Evolutionary conservation across 1,140 invertebrate genomes (phyloP).

Genomic region (Homalodisca vitripennis): DNA sequence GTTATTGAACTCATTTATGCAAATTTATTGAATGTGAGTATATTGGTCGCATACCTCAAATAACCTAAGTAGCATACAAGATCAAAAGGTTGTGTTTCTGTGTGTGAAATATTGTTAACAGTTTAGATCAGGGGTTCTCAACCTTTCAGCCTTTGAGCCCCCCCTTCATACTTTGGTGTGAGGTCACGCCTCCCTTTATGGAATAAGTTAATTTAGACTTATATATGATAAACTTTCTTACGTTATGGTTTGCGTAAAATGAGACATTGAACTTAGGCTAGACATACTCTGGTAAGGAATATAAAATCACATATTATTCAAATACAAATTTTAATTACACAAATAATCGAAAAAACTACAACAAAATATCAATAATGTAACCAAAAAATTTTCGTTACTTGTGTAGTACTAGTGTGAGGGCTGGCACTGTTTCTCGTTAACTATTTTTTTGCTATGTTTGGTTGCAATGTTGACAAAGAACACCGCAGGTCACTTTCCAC

Average conservation of each 20-base stretch:
- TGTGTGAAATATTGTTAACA: too few relatives aligned
- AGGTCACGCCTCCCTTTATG: background rate
- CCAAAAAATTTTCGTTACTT: background rate
- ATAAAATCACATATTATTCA: background rate
- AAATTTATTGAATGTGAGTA: too few relatives aligned
- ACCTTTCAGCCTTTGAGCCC: background rate
- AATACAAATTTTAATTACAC: conserved; percentile 1
- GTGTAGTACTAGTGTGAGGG: background rate
- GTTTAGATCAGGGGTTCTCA: background rate
- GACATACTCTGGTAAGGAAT: background rate
- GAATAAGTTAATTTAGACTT: background rate
- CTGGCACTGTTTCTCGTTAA: conserved; percentile 30
- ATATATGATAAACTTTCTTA: background rate
- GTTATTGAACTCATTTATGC: too few relatives aligned
- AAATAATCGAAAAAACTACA: background rate
- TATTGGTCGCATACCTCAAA: too few relatives aligned
- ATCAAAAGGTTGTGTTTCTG: too few relatives aligned
- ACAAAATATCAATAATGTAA: background rate
- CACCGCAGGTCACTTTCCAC: conserved; percentile 16
- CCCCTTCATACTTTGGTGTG: background rate
- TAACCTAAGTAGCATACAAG: too few relatives aligned
- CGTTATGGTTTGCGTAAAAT: background rate
- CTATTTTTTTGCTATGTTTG: conserved; percentile 24
- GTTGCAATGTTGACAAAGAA: conserved; percentile 25
- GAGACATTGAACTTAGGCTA: background rate